phyloP scores from a whole-genome alignment of 2,113 vertebrate genomes.

The Notothenia rossii region DNA sequence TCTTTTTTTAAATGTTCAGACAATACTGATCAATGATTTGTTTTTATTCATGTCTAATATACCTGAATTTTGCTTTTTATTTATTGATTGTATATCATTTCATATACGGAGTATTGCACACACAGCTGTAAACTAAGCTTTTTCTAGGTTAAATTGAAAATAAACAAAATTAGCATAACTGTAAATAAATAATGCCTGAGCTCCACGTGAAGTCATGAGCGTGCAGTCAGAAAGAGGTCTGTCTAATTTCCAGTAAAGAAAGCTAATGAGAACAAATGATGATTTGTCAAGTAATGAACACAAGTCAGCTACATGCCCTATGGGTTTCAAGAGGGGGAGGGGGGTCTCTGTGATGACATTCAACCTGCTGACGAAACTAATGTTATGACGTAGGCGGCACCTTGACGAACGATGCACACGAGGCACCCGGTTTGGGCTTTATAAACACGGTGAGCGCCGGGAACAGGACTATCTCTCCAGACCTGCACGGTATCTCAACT shows the following conservation, averaged over 20 bases:
- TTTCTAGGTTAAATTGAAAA: too few species aligned
- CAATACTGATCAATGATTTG: too few species aligned
- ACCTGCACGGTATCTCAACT: not conserved
- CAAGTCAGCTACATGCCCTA: not conserved
- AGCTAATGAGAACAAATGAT: slow-evolving; percentile 17
- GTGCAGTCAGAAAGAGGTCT: not conserved
- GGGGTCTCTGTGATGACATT: slow-evolving; percentile 16
- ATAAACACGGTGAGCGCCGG: slow-evolving; percentile 36
- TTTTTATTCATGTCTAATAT: too few species aligned
- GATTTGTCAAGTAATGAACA: slow-evolving; percentile 32
- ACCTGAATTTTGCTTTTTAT: not conserved
- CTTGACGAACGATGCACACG: slow-evolving; percentile 47
- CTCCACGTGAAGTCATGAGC: slow-evolving; percentile 40
- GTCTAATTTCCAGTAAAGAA: not conserved
- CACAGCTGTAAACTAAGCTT: not conserved
- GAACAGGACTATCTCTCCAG: not conserved
- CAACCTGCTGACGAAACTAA: slow-evolving; percentile 26
- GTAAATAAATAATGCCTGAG: not conserved
- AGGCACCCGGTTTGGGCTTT: not conserved
- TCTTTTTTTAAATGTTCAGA: too few species aligned
- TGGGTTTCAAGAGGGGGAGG: not conserved
- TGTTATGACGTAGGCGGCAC: slow-evolving; percentile 38
- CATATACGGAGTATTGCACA: not conserved
- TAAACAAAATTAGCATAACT: not conserved
- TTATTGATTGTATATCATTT: not conserved